Evolutionary conservation across 2,888 invertebrate species (phyloP).

Genomic region (Neoscelio sp.): DNA sequence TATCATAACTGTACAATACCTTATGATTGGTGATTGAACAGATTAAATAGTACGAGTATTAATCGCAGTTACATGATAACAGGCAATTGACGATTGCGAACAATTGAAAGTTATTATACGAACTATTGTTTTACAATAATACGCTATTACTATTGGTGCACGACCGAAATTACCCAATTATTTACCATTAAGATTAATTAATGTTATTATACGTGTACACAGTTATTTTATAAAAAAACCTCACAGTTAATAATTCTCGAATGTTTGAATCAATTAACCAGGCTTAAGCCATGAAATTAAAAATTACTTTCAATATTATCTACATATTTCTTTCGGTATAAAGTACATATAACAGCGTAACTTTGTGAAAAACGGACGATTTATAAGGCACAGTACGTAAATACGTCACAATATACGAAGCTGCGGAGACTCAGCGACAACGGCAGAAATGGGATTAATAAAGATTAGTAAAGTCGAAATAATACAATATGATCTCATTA

Average conservation of each 20-base stretch:
- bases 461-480: conserved; percentile 82
- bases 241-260: too few relatives aligned
- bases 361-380: conserved; percentile 49
- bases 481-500: conserved; percentile 82
- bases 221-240: too few relatives aligned
- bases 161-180: conserved; percentile 32
- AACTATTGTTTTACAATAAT: conserved; percentile 56
- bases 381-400: conserved; percentile 46
- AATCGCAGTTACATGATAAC: conserved; percentile 50
- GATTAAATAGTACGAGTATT: conserved; percentile 48
- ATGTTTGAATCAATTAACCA: too few relatives aligned
- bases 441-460: conserved; percentile 81
- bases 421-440: conserved; percentile 63
- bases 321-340: too few relatives aligned
- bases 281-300: too few relatives aligned
- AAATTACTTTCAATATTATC: too few relatives aligned
- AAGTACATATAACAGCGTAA: conserved; percentile 13
- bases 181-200: conserved; percentile 37
- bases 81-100: conserved; percentile 52
- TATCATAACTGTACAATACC: conserved; percentile 37
- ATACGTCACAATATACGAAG: conserved; percentile 28
- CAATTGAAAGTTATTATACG: conserved; percentile 50
- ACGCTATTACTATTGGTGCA: conserved; percentile 49
- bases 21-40: conserved; percentile 49
- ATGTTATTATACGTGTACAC: too few relatives aligned